A percentile compares a stretch with the other conserved stretches of the same genome.
These are phyloP conservation scores for Alouatta palliata DNA, from an alignment of 2,113 vertebrate species.

Conservation along the genomic window DNA sequence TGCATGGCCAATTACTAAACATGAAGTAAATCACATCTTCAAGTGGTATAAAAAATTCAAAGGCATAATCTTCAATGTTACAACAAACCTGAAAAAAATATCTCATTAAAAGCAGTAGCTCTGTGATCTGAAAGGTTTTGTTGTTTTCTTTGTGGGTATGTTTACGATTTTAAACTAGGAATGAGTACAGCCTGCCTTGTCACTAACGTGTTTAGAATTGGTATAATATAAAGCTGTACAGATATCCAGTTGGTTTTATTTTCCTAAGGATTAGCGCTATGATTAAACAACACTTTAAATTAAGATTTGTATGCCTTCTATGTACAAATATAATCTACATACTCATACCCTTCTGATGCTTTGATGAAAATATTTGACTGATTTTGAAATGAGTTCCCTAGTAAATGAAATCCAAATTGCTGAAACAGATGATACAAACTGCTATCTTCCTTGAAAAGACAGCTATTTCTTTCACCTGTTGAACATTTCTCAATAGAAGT, in stretches of 20 bases:
- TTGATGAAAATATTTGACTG: not conserved
- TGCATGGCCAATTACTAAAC: conserved; percentile 62
- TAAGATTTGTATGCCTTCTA: not conserved
- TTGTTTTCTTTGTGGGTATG: not conserved
- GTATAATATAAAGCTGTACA: not conserved
- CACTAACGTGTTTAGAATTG: not conserved
- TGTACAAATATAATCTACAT: not conserved
- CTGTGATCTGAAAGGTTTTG: not conserved
- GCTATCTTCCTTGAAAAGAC: not conserved
- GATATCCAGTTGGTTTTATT: not conserved
- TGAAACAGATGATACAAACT: not conserved
- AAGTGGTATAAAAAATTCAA: conserved; percentile 52
- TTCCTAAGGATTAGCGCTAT: not conserved
- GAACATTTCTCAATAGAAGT: not conserved
- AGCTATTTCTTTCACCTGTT: not conserved
- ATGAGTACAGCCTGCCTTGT: not conserved
- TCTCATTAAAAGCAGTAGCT: not conserved
- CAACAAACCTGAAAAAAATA: conserved; percentile 9
- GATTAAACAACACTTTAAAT: not conserved
- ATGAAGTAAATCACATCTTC: conserved; percentile 54
- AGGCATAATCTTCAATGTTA: conserved; percentile 25
- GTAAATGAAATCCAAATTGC: not conserved
- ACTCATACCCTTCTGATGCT: not conserved
- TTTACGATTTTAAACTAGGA: not conserved
- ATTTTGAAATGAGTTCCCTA: not conserved